Percentiles rank a stretch among this genome's conserved stretches.
Conservation (phyloP, 2,888 invertebrate species). For the Ommatoiulus sabulosus region DNA sequence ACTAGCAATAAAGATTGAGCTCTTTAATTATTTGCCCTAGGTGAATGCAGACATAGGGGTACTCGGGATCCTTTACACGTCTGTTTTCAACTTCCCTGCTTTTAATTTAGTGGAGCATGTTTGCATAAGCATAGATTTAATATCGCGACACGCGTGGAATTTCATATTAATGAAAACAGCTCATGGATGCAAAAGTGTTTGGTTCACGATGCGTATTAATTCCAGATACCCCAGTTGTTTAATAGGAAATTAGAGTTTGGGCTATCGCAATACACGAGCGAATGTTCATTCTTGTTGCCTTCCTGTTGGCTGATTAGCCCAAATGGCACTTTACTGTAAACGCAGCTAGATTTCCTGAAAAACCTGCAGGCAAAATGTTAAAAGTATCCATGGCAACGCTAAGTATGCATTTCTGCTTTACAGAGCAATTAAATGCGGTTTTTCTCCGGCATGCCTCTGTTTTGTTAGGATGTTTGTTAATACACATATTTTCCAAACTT, state of each 20-base stretch:
- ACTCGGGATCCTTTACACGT: background rate
- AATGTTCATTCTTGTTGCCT: background rate
- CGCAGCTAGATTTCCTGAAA: background rate
- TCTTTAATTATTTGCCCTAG: conserved; percentile 10
- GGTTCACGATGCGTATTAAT: conserved; percentile 21
- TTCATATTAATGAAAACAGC: background rate
- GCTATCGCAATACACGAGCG: background rate
- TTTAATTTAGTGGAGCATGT: background rate
- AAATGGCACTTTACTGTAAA: background rate
- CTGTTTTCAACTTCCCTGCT: background rate
- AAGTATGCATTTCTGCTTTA: conserved; percentile 32
- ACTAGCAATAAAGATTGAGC: conserved; percentile 6
- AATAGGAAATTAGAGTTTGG: conserved; percentile 28
- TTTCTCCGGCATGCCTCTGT: background rate
- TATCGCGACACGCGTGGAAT: background rate
- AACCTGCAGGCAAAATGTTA: conserved; percentile 1
- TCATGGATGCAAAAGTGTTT: background rate
- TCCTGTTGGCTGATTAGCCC: conserved; percentile 31
- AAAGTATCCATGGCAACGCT: conserved; percentile 39
- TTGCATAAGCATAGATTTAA: background rate
- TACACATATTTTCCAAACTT: background rate
- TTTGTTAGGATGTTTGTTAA: conserved; percentile 10
- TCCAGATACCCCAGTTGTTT: background rate
- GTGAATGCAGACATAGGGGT: conserved; percentile 7
- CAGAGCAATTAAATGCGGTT: background rate